Base-by-base conservation (phyloP, 2,888 invertebrate species). In the Phaedon cochleariae region DNA sequence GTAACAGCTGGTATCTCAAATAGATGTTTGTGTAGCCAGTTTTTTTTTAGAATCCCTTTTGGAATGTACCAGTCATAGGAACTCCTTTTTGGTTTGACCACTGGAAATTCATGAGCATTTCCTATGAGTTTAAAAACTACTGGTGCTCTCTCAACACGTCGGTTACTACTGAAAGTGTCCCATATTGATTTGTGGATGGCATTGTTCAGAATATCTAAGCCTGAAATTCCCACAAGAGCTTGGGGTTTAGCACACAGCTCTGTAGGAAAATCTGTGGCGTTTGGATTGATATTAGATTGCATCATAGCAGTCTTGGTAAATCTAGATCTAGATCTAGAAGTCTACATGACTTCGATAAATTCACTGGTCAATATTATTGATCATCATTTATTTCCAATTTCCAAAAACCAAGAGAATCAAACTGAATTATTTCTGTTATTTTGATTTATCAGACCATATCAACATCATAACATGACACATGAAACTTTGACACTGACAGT, bases 1-100 rank as follows among this genome's bases (percentile, higher is more conserved):
- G 96, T 92, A 0, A 98, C 92, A 0, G 98, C 92, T 7, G 99
- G 98, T 70, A 98, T 88, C 63, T 93, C 88, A 73, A 92, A 90
- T 37, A 96, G 86, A 80, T 98, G 96, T 83, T 99, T 99, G 57
- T 90, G 88, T 86, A 98, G 92, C 98, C 98, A 99, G 80, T 95
- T 94, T 48, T 92, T 90, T 82, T 98, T 97, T 6, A 98, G 84
- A 71, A 98, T 93, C 10, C 98, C 98, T 82, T 94, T 94, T 0
- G 96, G 96, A 74, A 95, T 92, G 83, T 97, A 97, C 94, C 95
- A 96, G 80, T 97, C 97, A 82, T 97, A 97, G 0, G 95, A 93
- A 77, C 91, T 92, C 72, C 95, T 87, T 86, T 95, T 94, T 4
- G 93, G 92, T 81, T 95, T 95, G 6, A 92, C 89, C 29, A 91